Evolutionary conservation across 2,888 invertebrate genomes (phyloP).

Genomic region (Clepsis dumicolana): DNA sequence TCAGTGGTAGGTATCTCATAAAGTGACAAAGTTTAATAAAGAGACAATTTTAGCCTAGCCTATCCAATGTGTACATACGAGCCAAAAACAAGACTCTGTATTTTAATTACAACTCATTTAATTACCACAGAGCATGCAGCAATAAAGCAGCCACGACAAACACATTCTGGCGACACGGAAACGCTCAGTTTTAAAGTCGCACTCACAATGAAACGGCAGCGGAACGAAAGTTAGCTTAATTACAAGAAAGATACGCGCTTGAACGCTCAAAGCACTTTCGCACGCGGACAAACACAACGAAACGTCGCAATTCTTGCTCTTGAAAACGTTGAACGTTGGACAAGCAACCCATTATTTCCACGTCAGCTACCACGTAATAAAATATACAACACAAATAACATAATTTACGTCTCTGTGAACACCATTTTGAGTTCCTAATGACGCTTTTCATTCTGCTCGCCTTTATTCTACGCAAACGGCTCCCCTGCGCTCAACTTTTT

Average conservation of each 20-base stretch:
- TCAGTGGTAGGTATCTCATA: too few relatives aligned
- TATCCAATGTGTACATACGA: too few relatives aligned
- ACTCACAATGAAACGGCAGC: slow-evolving; percentile 22
- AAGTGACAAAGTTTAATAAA: too few relatives aligned
- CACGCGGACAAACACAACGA: slow-evolving; percentile 29
- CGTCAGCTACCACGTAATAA: slow-evolving; percentile 34
- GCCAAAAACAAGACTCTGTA: too few relatives aligned
- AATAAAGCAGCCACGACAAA: slow-evolving; percentile 20
- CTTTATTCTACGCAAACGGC: slow-evolving; percentile 22
- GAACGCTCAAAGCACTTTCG: slow-evolving; percentile 18
- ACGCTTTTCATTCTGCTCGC: slow-evolving; percentile 30
- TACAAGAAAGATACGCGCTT: slow-evolving; percentile 20
- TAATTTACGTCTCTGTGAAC: slow-evolving; percentile 42
- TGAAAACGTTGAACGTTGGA: slow-evolving; percentile 8
- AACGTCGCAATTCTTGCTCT: slow-evolving; percentile 26
- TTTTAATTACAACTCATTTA: slow-evolving; percentile 21
- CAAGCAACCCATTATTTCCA: slow-evolving; percentile 16
- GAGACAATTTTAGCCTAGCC: too few relatives aligned
- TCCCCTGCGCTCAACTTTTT: slow-evolving; percentile 36
- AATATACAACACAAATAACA: slow-evolving; percentile 44
- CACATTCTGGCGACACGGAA: slow-evolving; percentile 20
- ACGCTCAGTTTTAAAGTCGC: slow-evolving; percentile 31
- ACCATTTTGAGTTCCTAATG: slow-evolving; percentile 42
- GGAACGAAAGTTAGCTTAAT: slow-evolving; percentile 25
- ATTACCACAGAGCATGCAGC: slow-evolving; percentile 3